Conservation (phyloP, 2,113 vertebrate species). For the Anser cygnoides region DNA sequence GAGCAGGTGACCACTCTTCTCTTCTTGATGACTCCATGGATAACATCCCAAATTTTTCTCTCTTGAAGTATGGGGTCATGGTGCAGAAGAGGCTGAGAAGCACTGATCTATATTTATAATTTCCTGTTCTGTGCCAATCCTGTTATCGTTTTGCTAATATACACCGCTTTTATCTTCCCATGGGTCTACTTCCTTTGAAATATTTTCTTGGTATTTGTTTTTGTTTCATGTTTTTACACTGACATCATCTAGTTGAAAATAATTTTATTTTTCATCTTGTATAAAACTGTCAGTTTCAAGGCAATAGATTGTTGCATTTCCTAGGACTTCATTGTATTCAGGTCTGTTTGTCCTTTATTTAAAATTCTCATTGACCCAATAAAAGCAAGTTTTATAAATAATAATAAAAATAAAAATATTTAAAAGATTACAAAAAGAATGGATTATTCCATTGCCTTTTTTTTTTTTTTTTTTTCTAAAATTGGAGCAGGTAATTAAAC, state of each 20-base stretch:
- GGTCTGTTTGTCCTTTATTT: background rate
- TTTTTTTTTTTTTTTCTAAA: background rate
- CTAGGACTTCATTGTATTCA: background rate
- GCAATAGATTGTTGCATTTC: background rate
- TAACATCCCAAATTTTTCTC: background rate
- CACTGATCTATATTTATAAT: slow-evolving; percentile 29
- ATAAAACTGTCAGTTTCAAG: background rate
- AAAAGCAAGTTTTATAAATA: background rate
- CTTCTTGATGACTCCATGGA: background rate
- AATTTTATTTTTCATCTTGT: background rate
- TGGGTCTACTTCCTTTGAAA: slow-evolving; percentile 1
- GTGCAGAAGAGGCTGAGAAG: slow-evolving; percentile 20
- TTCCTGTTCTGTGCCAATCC: slow-evolving; percentile 10
- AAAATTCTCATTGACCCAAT: background rate
- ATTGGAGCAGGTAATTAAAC: background rate
- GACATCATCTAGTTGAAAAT: background rate
- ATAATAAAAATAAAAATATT: background rate
- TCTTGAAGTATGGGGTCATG: background rate
- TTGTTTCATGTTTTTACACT: background rate
- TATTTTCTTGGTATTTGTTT: background rate
- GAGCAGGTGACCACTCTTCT: background rate
- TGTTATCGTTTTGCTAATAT: background rate
- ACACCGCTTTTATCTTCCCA: slow-evolving; percentile 31
- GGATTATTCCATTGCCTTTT: background rate
- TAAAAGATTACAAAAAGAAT: background rate